Conservation (phyloP, 2,888 invertebrate species). For the Lasioglossum marginatum region DNA sequence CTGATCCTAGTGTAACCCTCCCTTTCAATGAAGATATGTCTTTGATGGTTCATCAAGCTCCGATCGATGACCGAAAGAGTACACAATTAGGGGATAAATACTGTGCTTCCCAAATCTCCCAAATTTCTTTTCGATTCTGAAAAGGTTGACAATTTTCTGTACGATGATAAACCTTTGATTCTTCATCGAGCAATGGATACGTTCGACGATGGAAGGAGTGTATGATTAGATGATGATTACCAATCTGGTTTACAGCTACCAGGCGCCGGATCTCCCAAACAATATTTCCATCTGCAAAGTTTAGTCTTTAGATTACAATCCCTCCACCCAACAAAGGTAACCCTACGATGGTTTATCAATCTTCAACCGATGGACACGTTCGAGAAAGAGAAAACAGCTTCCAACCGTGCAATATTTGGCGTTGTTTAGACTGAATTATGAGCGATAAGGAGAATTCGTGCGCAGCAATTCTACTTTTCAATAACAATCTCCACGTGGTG, state of each 20-base stretch:
- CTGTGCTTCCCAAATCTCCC: too few species aligned
- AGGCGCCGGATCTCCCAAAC: background rate
- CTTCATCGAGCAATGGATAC: background rate
- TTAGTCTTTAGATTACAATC: background rate
- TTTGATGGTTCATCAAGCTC: background rate
- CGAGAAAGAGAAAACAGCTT: background rate
- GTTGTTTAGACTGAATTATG: slow-evolving; percentile 11
- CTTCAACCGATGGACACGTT: background rate
- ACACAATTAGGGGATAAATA: too few species aligned
- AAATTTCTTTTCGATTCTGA: background rate
- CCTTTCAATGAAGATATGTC: too few species aligned
- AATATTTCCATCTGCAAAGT: background rate
- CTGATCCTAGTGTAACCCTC: too few species aligned
- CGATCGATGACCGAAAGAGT: background rate
- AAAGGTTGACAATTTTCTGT: background rate
- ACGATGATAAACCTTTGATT: background rate
- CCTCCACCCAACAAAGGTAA: background rate
- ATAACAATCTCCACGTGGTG: background rate
- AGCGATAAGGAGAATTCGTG: slow-evolving; percentile 13
- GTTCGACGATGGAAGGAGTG: background rate
- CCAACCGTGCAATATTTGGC: background rate
- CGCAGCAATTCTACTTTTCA: background rate
- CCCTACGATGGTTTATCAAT: background rate
- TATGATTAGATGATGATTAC: background rate
- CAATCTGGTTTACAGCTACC: background rate